Evolutionary conservation across 2,113 vertebrate species (phyloP).

Genomic region (Ancistrus triradiatus): DNA sequence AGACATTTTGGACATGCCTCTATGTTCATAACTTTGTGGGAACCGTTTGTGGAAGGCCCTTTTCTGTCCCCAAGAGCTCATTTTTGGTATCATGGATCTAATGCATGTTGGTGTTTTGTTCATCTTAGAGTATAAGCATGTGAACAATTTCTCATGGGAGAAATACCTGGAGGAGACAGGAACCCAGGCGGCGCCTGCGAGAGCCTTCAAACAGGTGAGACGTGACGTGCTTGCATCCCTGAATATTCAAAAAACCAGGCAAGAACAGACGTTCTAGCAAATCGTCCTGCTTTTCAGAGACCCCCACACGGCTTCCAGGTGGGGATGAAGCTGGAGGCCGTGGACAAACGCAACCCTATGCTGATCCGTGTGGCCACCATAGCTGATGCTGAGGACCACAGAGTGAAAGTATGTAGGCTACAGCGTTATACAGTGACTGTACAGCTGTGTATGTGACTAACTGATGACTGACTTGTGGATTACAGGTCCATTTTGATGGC

Average conservation of each 20-base stretch:
- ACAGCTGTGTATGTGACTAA: no score
- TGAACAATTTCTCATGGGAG: slow-evolving; percentile 83
- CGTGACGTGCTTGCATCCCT: neutral
- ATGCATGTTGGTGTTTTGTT: no score
- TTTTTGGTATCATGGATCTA: no score
- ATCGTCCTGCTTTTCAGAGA: slow-evolving; percentile 54
- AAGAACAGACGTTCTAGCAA: neutral
- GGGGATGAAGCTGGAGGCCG: slow-evolving; percentile 74
- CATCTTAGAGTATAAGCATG: slow-evolving; percentile 73
- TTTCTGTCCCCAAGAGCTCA: no score
- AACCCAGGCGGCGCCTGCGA: slow-evolving; percentile 81
- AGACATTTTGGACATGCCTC: no score
- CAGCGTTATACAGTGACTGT: no score
- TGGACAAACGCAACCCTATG: slow-evolving; percentile 75
- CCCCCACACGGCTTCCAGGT: slow-evolving; percentile 72
- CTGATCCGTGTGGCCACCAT: slow-evolving; percentile 70
- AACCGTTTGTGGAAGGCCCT: no score
- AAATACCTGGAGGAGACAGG: slow-evolving; percentile 84
- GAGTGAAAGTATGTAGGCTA: slow-evolving; percentile 60
- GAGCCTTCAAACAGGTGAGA: slow-evolving; percentile 83
- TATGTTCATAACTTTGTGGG: no score
- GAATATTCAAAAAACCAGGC: neutral
- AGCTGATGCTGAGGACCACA: slow-evolving; percentile 65
- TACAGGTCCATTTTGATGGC: slow-evolving; percentile 83
- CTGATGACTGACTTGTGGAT: neutral